Conservation (phyloP, 2,888 invertebrate species). For the Physocephala rufipes region DNA sequence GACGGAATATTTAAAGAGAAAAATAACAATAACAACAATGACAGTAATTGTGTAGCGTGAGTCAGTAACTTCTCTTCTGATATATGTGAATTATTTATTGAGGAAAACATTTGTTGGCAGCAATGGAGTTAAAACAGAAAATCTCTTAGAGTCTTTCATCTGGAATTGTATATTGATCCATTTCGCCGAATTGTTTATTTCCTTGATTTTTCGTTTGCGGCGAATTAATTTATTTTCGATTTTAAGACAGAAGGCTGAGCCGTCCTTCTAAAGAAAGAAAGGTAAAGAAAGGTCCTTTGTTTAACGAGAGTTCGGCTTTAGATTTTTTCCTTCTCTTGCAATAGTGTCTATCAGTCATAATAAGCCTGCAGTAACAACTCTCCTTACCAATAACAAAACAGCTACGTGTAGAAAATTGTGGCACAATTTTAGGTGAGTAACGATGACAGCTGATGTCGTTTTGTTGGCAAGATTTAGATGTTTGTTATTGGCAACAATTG, state of each 20-base stretch:
- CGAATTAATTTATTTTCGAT: conserved; percentile 20
- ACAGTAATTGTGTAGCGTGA: neutral
- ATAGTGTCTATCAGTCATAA: conserved; percentile 18
- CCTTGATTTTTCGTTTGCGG: conserved; percentile 5
- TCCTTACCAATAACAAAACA: no score
- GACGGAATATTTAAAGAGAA: neutral
- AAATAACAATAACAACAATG: conserved; percentile 19
- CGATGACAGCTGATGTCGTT: conserved; percentile 31
- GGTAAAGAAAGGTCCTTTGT: no score
- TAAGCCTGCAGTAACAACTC: conserved; percentile 23
- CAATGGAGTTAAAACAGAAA: neutral
- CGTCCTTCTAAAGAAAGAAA: neutral
- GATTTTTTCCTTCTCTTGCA: no score
- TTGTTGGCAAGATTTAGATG: conserved; percentile 27
- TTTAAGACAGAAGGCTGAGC: neutral
- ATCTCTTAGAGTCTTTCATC: neutral
- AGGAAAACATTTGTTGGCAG: conserved; percentile 1
- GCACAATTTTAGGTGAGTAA: conserved; percentile 33
- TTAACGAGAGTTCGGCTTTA: neutral
- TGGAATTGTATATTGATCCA: no score
- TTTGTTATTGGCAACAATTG: no score
- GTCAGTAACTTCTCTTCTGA: neutral
- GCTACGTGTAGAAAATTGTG: conserved; percentile 16
- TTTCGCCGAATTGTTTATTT: no score
- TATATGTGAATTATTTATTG: conserved; percentile 27